These are phyloP conservation scores for Drosophila pallidifrons DNA, from an alignment of 1,140 invertebrate species.

Conservation along the genomic window DNA sequence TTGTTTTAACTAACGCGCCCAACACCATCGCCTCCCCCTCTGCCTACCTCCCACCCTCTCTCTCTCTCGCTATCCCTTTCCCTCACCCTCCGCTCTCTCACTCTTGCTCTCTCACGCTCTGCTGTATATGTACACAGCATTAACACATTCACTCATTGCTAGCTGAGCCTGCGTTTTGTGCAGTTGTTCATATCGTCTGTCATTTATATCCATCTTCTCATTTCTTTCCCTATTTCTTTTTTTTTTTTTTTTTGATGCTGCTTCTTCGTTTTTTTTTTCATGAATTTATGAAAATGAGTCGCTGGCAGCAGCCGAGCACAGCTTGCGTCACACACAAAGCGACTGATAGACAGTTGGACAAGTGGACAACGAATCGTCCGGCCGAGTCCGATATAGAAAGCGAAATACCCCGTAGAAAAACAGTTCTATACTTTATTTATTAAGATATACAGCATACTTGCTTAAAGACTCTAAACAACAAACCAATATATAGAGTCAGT, in stretches of 20 bases:
- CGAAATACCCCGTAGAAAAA: background rate
- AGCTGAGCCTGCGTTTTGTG: slow-evolving; percentile 66
- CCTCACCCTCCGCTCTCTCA: slow-evolving; percentile 15
- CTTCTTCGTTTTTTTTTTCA: slow-evolving; percentile 32
- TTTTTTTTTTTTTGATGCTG: slow-evolving; percentile 20
- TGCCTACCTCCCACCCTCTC: background rate
- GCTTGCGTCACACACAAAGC: slow-evolving; percentile 66
- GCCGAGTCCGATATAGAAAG: slow-evolving; percentile 7
- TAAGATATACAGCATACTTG: no score
- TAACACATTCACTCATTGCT: slow-evolving; percentile 77
- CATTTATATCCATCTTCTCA: slow-evolving; percentile 52
- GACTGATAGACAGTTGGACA: slow-evolving; percentile 33
- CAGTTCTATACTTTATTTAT: no score
- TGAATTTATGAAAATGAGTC: slow-evolving; percentile 81
- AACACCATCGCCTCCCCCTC: background rate
- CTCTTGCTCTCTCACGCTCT: slow-evolving; percentile 8
- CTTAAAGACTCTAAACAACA: no score
- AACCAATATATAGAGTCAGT: no score
- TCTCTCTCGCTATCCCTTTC: background rate
- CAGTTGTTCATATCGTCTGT: slow-evolving; percentile 73
- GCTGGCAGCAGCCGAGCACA: slow-evolving; percentile 39
- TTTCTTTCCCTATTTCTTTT: slow-evolving; percentile 17
- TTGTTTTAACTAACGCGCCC: slow-evolving; percentile 35
- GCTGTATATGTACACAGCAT: slow-evolving; percentile 70
- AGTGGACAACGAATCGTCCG: slow-evolving; percentile 24